Conservation (phyloP, 2,888 invertebrate species). For the Podotricha telesiphe region DNA sequence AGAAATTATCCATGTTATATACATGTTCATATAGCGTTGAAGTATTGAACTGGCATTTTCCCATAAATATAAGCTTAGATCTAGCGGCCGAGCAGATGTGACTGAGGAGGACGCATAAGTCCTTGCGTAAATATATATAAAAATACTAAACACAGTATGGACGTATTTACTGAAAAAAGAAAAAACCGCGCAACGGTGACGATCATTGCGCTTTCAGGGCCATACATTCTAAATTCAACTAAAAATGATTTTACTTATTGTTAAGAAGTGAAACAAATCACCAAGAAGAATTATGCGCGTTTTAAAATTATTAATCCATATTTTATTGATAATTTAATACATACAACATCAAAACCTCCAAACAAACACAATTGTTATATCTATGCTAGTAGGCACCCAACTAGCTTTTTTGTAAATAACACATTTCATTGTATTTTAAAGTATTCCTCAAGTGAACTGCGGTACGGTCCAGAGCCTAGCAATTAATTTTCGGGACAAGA, state of each 20-base stretch:
- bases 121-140: slow-evolving; percentile 19
- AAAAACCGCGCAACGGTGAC: too few relatives aligned
- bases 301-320: too few relatives aligned
- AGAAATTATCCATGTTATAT: background rate
- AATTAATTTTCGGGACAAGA: slow-evolving; percentile 26
- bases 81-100: slow-evolving; percentile 18
- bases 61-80: slow-evolving; percentile 20
- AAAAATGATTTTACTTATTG: too few relatives aligned
- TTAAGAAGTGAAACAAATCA: too few relatives aligned
- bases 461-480: background rate
- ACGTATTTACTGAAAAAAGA: too few relatives aligned
- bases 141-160: too few relatives aligned
- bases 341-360: too few relatives aligned
- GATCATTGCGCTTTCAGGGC: too few relatives aligned
- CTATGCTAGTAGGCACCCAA: background rate
- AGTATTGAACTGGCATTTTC: slow-evolving; percentile 22
- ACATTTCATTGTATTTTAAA: background rate
- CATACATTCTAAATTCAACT: too few relatives aligned
- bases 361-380: background rate
- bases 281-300: too few relatives aligned
- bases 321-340: too few relatives aligned
- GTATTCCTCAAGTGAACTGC: slow-evolving; percentile 9
- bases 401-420: background rate
- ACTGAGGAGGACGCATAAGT: slow-evolving; percentile 7
- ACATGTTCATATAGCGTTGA: background rate